Conservation (phyloP, 1,140 invertebrate species). For the Batillaria attramentaria region DNA sequence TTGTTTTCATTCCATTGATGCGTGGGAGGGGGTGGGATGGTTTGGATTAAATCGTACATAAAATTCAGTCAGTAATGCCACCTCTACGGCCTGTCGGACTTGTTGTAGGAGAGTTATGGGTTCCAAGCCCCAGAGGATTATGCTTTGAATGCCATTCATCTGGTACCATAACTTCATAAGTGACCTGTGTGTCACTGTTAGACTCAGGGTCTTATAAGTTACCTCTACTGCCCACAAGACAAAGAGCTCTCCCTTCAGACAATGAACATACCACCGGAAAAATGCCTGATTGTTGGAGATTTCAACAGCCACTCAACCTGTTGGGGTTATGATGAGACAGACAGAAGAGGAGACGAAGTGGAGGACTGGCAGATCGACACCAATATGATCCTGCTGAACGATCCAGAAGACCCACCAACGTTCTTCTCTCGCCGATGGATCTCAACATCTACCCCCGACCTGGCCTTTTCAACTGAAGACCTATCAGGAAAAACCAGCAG, state of each 20-base stretch:
- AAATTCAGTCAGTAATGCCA: too few species aligned
- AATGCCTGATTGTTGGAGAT: constrained; percentile 31
- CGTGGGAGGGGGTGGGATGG: too few species aligned
- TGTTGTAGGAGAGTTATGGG: too few species aligned
- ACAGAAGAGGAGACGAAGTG: constrained; percentile 38
- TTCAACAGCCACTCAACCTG: constrained; percentile 35
- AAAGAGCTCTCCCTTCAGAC: constrained; percentile 14
- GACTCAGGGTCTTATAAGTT: too few species aligned
- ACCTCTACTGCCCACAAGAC: too few species aligned
- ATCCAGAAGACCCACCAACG: constrained; percentile 26
- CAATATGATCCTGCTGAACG: constrained; percentile 28
- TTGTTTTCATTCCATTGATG: too few species aligned
- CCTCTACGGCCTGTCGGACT: too few species aligned
- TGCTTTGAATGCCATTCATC: too few species aligned
- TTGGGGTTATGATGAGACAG: constrained; percentile 27
- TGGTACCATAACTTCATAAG: too few species aligned
- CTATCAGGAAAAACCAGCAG: constrained; percentile 17
- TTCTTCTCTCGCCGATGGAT: constrained; percentile 39
- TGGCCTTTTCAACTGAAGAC: constrained; percentile 39
- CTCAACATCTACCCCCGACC: constrained; percentile 33
- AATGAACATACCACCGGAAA: not conserved
- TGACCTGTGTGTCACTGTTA: too few species aligned
- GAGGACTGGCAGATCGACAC: constrained; percentile 34
- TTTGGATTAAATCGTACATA: too few species aligned
- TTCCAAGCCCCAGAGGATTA: too few species aligned